Conservation (phyloP, 2,888 invertebrate genomes). For the Thalpophila matura region DNA sequence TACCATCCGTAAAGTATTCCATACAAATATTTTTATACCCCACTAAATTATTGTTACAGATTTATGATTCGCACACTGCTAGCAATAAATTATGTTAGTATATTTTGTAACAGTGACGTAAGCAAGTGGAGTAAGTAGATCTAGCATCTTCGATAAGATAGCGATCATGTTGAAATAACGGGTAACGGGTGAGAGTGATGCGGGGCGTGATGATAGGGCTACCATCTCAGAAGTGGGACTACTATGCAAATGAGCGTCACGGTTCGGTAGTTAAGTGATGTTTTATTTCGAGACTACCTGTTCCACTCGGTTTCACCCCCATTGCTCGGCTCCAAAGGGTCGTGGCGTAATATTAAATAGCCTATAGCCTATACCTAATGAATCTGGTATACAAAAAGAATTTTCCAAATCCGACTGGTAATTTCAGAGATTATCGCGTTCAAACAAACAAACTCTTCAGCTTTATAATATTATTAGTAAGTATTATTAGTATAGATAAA, state of each 20-base stretch:
- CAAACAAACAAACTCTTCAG: too few relatives aligned
- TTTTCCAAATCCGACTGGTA: too few relatives aligned
- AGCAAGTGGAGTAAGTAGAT: slow-evolving; percentile 16
- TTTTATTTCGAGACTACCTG: too few relatives aligned
- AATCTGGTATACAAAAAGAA: too few relatives aligned
- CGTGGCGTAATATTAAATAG: too few relatives aligned
- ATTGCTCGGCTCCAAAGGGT: too few relatives aligned
- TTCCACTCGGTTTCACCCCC: too few relatives aligned
- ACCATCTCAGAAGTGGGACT: neutral
- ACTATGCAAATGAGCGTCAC: neutral
- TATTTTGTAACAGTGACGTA: slow-evolving; percentile 47
- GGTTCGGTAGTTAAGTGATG: neutral
- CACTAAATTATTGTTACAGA: slow-evolving; percentile 41
- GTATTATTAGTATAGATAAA: too few relatives aligned
- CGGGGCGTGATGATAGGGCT: slow-evolving; percentile 33
- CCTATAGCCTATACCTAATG: too few relatives aligned
- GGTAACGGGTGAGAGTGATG: slow-evolving; percentile 37
- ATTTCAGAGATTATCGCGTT: too few relatives aligned
- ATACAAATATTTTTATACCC: slow-evolving; percentile 19
- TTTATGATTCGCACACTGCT: slow-evolving; percentile 36
- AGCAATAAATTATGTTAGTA: slow-evolving; percentile 29
- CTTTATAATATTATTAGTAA: too few relatives aligned
- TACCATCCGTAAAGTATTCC: too few relatives aligned
- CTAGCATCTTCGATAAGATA: slow-evolving; percentile 51
- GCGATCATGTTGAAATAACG: slow-evolving; percentile 43